Percentiles rank a stretch among this genome's conserved stretches.
Conservation (phyloP, 2,888 invertebrate genomes). For the Drosophila cognata region DNA sequence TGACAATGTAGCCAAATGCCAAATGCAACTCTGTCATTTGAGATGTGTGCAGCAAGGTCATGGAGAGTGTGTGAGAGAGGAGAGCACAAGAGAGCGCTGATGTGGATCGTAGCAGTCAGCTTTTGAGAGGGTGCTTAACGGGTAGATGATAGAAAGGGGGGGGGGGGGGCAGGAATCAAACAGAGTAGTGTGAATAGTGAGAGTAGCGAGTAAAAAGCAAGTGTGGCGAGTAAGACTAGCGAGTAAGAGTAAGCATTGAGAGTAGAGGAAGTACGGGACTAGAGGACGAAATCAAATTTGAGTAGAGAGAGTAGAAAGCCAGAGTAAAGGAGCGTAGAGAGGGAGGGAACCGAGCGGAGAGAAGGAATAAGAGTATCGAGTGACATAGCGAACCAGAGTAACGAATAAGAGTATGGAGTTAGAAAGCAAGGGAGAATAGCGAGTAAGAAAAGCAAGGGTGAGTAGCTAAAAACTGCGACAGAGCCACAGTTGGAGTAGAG, state of each 20-base stretch:
- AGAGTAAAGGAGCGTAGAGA: accelerated
- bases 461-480: neutral
- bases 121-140: neutral
- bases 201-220: neutral
- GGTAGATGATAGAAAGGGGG: neutral
- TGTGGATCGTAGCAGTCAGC: constrained; percentile 5
- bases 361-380: neutral
- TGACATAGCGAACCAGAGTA: neutral
- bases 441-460: neutral
- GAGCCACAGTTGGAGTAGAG: neutral
- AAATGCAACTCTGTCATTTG: constrained; percentile 3
- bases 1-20: constrained; percentile 5
- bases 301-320: too few relatives aligned
- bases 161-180: too few relatives aligned
- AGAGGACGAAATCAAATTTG: too few relatives aligned
- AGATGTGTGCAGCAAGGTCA: constrained; percentile 1
- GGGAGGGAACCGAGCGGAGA: neutral
- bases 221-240: too few relatives aligned
- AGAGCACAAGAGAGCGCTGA: neutral
- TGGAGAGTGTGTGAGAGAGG: neutral
- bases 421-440: neutral
- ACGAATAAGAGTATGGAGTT: neutral
- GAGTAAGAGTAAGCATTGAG: too few relatives aligned
- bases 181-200: neutral
- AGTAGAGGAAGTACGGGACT: too few relatives aligned